Evolutionary conservation across 1,140 invertebrate genomes (phyloP), one percentile per base, ranked within the genome.

Genomic region (Pogonus chalceus): DNA sequence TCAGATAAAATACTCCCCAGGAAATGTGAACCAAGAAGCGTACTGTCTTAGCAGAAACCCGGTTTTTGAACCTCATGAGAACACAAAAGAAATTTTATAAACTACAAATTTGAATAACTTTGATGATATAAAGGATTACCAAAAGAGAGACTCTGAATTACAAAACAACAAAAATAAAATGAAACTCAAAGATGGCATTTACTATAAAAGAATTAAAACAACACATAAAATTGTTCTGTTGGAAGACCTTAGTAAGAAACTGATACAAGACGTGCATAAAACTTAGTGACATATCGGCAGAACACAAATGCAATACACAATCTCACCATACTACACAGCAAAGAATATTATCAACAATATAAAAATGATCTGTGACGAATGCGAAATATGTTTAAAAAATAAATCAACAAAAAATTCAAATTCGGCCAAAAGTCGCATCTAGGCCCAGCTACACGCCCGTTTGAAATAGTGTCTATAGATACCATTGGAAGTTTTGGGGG

Each of bases 381-480:
- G 61, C 56, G 58, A 63, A 24, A 56, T 67, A 2, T 69, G 68
- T 53, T 63, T 68, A 56, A 69, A 65, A 52, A 70, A 70, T 51
- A 70, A 71, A 65, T 60, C 65, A 18, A 71, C 66, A 65, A n/a
- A n/a, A n/a, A n/a, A n/a, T n/a, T n/a, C n/a, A n/a, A n/a, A n/a
- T n/a, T n/a, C n/a, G n/a, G n/a, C n/a, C n/a, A n/a, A n/a, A n/a
- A n/a, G 64, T 68, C 65, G 16, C 58, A 68, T 12, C 58, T 71
- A 53, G 67, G 65, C 54, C 68, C 65, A 14, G 62, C 66, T 1
- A 63, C 51, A 59, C 48, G 59, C 47, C 65, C 64, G n/a, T 66
- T 59, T 51, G 71, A 68, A 72, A 76, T 69, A 52, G 51, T 65
- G 12, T 66, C 65, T 7, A 58, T 69, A 10, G 65, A 67, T 26